These are phyloP conservation scores for Sisor rabdophorus DNA, from an alignment of 2,113 vertebrate genomes.

Conservation along the genomic window DNA sequence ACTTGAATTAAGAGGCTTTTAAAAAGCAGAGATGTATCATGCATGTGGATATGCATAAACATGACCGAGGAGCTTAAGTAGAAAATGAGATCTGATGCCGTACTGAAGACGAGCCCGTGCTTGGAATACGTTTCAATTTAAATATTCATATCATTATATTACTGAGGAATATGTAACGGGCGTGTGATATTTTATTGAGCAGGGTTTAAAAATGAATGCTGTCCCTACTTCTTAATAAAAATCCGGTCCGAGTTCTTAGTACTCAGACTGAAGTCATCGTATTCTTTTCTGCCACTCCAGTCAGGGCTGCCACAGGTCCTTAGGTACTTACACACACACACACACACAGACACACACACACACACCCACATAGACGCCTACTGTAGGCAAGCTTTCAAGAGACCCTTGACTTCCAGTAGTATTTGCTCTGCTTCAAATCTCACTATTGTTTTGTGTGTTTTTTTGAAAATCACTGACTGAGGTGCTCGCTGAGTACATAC, in stretches of 20 bases:
- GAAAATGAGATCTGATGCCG: constrained; percentile 79
- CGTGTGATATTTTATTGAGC: constrained; percentile 82
- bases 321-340: constrained; percentile 30
- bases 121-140: constrained; percentile 80
- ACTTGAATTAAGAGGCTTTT: constrained; percentile 70
- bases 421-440: constrained; percentile 43
- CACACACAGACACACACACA: constrained; percentile 26
- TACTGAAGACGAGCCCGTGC: constrained; percentile 71
- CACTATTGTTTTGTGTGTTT: constrained; percentile 34
- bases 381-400: constrained; percentile 21
- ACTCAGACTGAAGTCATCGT: constrained; percentile 57
- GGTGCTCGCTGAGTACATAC: constrained; percentile 18
- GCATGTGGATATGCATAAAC: constrained; percentile 81
- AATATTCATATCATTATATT: constrained; percentile 85
- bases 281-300: constrained; percentile 57
- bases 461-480: constrained; percentile 37
- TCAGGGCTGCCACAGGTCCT: constrained; percentile 51
- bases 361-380: constrained; percentile 9
- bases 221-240: constrained; percentile 79
- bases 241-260: constrained; percentile 59
- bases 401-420: constrained; percentile 33
- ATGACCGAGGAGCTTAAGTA: constrained; percentile 79
- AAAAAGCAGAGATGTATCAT: constrained; percentile 72
- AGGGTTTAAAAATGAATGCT: constrained; percentile 82
- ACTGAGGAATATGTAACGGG: constrained; percentile 80